Evolutionary conservation across 2,888 invertebrate genomes (phyloP).

Genomic region (Mythimna vitellina): DNA sequence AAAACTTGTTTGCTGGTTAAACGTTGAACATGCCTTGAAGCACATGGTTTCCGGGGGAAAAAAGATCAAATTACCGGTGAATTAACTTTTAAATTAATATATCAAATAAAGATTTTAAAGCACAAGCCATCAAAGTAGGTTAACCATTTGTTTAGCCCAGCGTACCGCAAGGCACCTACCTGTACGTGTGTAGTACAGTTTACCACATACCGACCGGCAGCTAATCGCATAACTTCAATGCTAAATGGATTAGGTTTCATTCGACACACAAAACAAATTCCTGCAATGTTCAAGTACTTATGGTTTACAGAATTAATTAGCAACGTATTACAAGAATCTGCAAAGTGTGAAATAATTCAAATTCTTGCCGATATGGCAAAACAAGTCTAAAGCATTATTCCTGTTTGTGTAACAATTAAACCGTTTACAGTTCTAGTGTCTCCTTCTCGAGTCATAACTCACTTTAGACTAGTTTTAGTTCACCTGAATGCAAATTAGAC

Average conservation of each 20-base stretch:
- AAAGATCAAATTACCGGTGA: not conserved
- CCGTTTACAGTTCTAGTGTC: conserved; percentile 1
- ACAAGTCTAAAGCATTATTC: not conserved
- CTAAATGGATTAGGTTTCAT: conserved; percentile 60
- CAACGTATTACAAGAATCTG: conserved; percentile 35
- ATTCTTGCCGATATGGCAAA: conserved; percentile 16
- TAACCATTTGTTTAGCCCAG: conserved; percentile 19
- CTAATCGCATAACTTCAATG: conserved; percentile 58
- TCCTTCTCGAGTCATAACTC: conserved; percentile 10
- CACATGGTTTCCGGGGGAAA: not conserved
- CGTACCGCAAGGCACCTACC: conserved; percentile 11
- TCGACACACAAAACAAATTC: conserved; percentile 56
- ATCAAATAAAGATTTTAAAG: not conserved
- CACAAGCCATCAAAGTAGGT: not conserved
- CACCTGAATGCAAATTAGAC: conserved; percentile 60
- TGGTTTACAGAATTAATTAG: conserved; percentile 33
- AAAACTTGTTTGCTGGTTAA: conserved; percentile 9
- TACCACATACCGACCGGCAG: conserved; percentile 43
- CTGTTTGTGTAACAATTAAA: conserved; percentile 2
- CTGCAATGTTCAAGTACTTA: conserved; percentile 36
- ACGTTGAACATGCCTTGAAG: not conserved
- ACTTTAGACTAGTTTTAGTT: conserved; percentile 35
- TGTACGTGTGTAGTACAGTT: conserved; percentile 13
- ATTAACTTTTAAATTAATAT: not conserved
- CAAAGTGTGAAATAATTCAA: conserved; percentile 35